Conservation (phyloP, 2,888 invertebrate genomes). For the Marasmarcha lunaedactyla region DNA sequence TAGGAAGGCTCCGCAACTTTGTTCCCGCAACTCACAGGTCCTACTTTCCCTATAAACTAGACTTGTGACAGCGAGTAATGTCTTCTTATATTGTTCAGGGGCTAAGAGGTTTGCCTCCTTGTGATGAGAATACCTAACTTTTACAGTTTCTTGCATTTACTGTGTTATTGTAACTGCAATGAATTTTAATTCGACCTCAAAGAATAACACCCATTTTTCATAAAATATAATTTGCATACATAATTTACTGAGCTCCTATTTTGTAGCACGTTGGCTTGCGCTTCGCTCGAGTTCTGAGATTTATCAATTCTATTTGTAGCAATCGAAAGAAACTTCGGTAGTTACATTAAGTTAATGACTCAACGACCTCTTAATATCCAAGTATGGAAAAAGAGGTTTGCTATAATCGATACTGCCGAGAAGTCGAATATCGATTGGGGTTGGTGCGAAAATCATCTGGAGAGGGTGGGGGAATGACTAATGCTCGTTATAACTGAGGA, state of each 20-base stretch:
- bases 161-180: constrained; percentile 18
- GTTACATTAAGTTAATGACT: constrained; percentile 44
- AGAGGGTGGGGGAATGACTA: constrained; percentile 58
- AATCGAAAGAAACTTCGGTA: constrained; percentile 28
- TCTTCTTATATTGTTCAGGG: constrained; percentile 67
- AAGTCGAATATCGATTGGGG: constrained; percentile 57
- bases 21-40: constrained; percentile 48
- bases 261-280: too few species aligned
- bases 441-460: constrained; percentile 59
- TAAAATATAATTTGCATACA: too few species aligned
- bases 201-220: constrained; percentile 15
- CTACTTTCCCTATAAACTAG: constrained; percentile 66
- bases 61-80: constrained; percentile 68
- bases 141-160: constrained; percentile 19
- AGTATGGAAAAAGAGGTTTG: constrained; percentile 35
- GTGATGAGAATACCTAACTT: constrained; percentile 62
- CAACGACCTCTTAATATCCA: constrained; percentile 36
- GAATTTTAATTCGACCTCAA: constrained; percentile 31
- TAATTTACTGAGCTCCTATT: too few species aligned
- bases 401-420: constrained; percentile 43
- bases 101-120: constrained; percentile 62
- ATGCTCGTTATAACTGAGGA: constrained; percentile 63
- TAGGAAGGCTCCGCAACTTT: constrained; percentile 55
- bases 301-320: constrained; percentile 14
- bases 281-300: too few species aligned